phyloP scores from a whole-genome alignment of 2,797 vertebrate species.

The Mionectes olivaceus region DNA sequence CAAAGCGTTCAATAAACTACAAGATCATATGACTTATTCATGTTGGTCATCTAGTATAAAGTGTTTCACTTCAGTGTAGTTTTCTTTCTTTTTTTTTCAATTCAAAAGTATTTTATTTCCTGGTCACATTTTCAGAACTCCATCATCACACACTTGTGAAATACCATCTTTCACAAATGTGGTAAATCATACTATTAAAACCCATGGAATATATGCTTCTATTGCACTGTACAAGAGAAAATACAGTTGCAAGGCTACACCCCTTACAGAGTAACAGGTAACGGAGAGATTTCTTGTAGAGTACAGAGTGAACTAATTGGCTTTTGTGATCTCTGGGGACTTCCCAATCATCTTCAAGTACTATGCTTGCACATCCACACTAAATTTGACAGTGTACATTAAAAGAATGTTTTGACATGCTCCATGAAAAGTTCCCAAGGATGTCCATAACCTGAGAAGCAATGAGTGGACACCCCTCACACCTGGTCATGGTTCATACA shows the following conservation, averaged over 20 bases:
- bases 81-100: neutral
- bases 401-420: neutral
- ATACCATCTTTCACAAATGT: neutral
- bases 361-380: neutral
- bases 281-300: neutral
- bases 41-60: neutral
- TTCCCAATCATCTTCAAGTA: neutral
- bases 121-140: neutral
- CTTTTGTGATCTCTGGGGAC: neutral
- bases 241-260: neutral
- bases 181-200: neutral
- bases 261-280: neutral
- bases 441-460: neutral
- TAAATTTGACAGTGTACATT: neutral
- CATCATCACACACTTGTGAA: neutral
- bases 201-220: neutral
- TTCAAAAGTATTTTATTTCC: neutral
- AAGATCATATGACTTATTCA: neutral
- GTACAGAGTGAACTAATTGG: neutral
- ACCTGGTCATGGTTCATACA: neutral
- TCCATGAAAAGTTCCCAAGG: neutral
- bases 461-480: neutral
- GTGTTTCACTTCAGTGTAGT: neutral
- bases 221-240: neutral
- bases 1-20: neutral